These are phyloP conservation scores for Drosophila paranaensis DNA, from an alignment of 2,888 invertebrate species.

Conservation along the genomic window DNA sequence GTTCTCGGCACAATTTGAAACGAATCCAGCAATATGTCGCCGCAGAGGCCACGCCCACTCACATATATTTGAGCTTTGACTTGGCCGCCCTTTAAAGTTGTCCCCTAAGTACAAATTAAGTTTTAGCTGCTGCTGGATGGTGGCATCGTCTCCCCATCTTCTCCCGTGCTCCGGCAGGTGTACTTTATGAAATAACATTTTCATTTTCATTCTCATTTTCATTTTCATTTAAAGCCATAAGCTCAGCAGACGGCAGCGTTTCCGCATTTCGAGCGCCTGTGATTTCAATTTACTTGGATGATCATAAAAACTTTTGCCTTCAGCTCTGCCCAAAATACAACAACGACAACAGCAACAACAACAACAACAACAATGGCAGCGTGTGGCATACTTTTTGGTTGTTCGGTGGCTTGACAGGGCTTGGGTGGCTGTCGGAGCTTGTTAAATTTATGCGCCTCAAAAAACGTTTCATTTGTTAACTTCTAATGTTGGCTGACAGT, in stretches of 20 bases:
- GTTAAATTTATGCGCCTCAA: conserved; percentile 63
- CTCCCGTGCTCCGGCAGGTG: conserved; percentile 49
- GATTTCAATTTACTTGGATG: conserved; percentile 73
- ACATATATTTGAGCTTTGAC: conserved; percentile 7
- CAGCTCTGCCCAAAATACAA: conserved; percentile 6
- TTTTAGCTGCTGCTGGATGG: conserved; percentile 29
- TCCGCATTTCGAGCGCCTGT: conserved; percentile 25
- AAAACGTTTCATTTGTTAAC: conserved; percentile 52
- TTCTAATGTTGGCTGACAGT: conserved; percentile 57
- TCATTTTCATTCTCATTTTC: conserved; percentile 43
- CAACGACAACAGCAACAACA: conserved; percentile 5
- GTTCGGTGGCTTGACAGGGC: not conserved
- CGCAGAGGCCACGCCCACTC: conserved; percentile 30
- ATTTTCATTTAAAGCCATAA: conserved; percentile 42
- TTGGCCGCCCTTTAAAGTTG: conserved; percentile 54
- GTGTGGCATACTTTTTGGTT: conserved; percentile 48
- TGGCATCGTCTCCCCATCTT: conserved; percentile 1
- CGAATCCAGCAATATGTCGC: conserved; percentile 60
- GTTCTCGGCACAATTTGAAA: conserved; percentile 55
- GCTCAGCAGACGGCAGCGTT: conserved; percentile 14
- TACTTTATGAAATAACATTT: conserved; percentile 67
- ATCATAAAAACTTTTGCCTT: conserved; percentile 58
- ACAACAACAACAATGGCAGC: not conserved
- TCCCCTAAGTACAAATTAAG: conserved; percentile 61
- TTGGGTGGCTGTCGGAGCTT: conserved; percentile 43